Conservation (phyloP, 2,797 vertebrate genomes). For the Cirrhinus mrigala region DNA sequence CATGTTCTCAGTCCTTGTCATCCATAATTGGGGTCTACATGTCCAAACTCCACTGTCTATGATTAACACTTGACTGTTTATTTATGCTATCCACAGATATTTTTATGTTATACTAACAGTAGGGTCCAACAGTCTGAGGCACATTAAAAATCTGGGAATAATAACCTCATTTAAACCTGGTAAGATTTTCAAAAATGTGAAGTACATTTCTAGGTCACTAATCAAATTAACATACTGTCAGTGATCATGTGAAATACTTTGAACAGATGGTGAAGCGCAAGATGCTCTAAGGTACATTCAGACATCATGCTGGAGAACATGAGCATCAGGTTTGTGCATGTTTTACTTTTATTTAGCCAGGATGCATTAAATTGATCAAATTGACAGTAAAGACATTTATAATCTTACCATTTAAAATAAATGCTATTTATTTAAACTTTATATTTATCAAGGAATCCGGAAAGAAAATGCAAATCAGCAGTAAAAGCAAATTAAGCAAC, state of each 20-base stretch:
- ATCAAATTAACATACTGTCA: constrained; percentile 1
- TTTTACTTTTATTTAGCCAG: not conserved
- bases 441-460: too few species aligned
- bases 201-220: constrained; percentile 1
- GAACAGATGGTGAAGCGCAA: not conserved
- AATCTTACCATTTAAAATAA: not conserved
- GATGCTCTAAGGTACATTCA: not conserved
- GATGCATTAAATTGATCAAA: not conserved
- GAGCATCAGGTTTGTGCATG: not conserved
- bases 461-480: too few species aligned
- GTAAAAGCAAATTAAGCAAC: too few species aligned
- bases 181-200: not conserved
- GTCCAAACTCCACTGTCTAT: constrained; percentile 39
- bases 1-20: constrained; percentile 55
- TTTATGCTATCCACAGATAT: constrained; percentile 44
- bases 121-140: not conserved
- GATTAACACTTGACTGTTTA: constrained; percentile 50
- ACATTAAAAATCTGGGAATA: not conserved
- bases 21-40: constrained; percentile 56
- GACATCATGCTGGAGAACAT: not conserved
- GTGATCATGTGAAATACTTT: constrained; percentile 4
- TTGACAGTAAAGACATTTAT: not conserved
- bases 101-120: not conserved
- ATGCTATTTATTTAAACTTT: not conserved
- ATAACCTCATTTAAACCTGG: not conserved